Evolutionary conservation across 2,113 vertebrate species (phyloP).

Genomic region (Phycodurus eques): DNA sequence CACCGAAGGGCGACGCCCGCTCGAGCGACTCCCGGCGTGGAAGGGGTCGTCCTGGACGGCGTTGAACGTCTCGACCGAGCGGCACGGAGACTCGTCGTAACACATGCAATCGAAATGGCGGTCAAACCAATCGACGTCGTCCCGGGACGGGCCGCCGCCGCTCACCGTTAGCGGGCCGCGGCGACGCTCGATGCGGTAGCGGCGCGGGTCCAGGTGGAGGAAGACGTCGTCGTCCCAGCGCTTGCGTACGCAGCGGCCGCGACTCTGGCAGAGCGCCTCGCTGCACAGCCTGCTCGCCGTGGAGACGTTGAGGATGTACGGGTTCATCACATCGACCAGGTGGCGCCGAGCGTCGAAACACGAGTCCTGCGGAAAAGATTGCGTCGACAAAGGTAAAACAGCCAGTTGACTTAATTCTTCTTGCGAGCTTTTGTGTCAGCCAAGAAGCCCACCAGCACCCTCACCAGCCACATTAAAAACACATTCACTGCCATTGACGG

Average conservation of each 20-base stretch:
- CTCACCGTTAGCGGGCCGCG: constrained; percentile 59
- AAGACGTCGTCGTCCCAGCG: constrained; percentile 73
- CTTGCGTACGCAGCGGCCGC: constrained; percentile 76
- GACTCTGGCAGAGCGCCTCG: constrained; percentile 67
- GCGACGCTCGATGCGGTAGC: constrained; percentile 44
- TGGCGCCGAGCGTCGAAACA: constrained; percentile 71
- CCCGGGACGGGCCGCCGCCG: constrained; percentile 70
- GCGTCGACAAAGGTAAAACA: no score
- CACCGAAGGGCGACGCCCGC: no score
- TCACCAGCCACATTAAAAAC: no score
- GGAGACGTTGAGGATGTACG: constrained; percentile 81
- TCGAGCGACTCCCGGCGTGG: accelerated
- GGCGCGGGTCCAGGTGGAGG: constrained; percentile 77
- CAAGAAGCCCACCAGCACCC: no score
- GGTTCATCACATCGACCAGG: constrained; percentile 68
- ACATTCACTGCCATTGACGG: no score
- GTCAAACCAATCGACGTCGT: constrained; percentile 68
- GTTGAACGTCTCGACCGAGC: background rate
- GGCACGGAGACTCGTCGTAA: constrained; percentile 63
- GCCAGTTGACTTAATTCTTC: no score
- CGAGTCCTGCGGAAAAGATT: constrained; percentile 57
- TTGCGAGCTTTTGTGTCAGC: no score
- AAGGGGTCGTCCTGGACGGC: background rate
- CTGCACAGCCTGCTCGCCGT: constrained; percentile 77
- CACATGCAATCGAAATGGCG: constrained; percentile 76